Evolutionary conservation across 2,113 vertebrate genomes (phyloP), one percentile per base, ranked within the genome.

Genomic region (Brevimyrus niger): DNA sequence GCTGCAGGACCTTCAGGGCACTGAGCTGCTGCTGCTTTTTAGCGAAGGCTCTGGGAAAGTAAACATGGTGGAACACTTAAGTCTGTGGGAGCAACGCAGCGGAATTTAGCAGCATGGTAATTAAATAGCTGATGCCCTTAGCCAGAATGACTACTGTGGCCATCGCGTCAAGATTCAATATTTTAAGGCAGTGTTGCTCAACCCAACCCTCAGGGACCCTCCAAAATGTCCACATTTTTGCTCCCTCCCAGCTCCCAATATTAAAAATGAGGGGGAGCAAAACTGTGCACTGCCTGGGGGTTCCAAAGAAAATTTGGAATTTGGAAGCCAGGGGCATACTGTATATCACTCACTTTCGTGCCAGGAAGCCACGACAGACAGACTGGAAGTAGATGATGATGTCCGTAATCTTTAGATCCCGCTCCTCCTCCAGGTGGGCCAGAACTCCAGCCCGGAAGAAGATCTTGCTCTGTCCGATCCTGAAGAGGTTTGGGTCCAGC

Each of bases 301-400:
- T 69, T 1, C 61, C 10, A 31, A 69, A 11, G n/a, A 31, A 65
- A 65, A n/a, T n/a, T n/a, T n/a, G n/a, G n/a, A n/a, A n/a, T n/a
- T n/a, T n/a, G n/a, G n/a, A n/a, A n/a, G n/a, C n/a, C n/a, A n/a
- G n/a, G n/a, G 17, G 73, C 31, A 55, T 42, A 61, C 15, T 46
- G 11, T 5, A 35, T 23, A 1, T 3, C 23, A 95, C 98, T 94
- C 92, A 99, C 98, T 98, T 99, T 92, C 98, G 97, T 85, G 98
- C 98, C 91, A 99, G 93, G 92, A 99, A 99, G 38, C 98, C 98
- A 88, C 98, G 96, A 91, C 98, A 99, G 86, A 98, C 97, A 0
- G 98, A 97, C 94, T 99, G 98, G 95, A 99, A 99, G 95, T 98
- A 98, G 94, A 99, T 98, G 92, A 99, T 99, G 83, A 99, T 98